Evolutionary conservation across 2,113 vertebrate species (phyloP).

Genomic region (Petrocephalus microphthalmus): DNA sequence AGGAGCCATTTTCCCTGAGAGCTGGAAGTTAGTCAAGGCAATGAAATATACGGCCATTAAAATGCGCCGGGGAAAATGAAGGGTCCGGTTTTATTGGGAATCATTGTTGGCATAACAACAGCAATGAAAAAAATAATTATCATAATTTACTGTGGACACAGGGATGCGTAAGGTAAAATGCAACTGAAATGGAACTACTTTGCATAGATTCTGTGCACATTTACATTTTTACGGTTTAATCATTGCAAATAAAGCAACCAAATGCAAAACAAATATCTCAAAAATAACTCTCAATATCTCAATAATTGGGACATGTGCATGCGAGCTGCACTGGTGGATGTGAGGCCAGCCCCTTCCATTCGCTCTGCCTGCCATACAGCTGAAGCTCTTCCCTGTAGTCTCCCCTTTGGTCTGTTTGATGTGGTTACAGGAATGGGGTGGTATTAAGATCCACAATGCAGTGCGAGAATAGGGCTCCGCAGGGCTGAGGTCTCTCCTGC

Average conservation of each 20-base stretch:
- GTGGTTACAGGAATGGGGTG: neutral
- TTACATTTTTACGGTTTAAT: slow-evolving; percentile 3
- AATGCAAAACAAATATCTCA: neutral
- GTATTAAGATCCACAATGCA: neutral
- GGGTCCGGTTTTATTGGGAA: neutral
- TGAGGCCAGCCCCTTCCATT: neutral
- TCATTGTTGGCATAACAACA: neutral
- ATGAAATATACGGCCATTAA: slow-evolving; percentile 5
- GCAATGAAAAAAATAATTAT: neutral
- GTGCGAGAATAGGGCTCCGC: neutral
- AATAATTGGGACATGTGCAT: neutral
- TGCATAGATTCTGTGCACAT: neutral
- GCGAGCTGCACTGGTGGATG: neutral
- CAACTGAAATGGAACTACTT: neutral
- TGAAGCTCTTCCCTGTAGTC: neutral
- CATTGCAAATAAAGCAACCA: neutral
- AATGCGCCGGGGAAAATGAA: neutral
- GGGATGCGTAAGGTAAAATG: neutral
- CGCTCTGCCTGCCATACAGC: neutral
- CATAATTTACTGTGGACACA: slow-evolving; percentile 2
- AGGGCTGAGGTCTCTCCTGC: neutral
- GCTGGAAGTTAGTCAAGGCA: neutral
- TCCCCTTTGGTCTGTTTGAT: neutral
- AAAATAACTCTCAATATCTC: too few relatives aligned
- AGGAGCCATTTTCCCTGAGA: neutral